Evolutionary conservation across 2,888 invertebrate species (phyloP).

Genomic region (Phengaris alcon): DNA sequence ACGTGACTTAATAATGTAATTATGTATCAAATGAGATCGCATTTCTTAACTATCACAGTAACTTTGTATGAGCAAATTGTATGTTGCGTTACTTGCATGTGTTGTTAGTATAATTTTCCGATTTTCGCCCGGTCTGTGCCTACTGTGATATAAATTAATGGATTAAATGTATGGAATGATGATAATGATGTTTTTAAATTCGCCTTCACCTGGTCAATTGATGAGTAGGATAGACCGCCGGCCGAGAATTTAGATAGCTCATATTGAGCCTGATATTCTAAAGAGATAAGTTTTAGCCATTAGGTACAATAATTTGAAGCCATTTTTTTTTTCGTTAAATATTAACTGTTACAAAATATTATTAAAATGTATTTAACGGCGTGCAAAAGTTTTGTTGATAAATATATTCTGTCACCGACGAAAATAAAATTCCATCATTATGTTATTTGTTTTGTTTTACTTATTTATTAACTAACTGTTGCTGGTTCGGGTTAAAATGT

Average conservation of each 20-base stretch:
- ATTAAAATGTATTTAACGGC: conserved; percentile 58
- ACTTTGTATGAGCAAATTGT: conserved; percentile 59
- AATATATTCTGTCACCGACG: conserved; percentile 69
- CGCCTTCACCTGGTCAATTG: conserved; percentile 65
- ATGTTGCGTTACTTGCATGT: conserved; percentile 72
- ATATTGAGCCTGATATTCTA: conserved; percentile 76
- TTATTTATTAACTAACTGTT: conserved; percentile 30
- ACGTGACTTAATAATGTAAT: conserved; percentile 61
- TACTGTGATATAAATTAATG: conserved; percentile 68
- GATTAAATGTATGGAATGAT: conserved; percentile 49
- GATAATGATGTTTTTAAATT: conserved; percentile 53
- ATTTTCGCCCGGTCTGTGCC: conserved; percentile 78
- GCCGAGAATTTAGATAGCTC: conserved; percentile 74
- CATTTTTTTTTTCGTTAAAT: conserved; percentile 63
- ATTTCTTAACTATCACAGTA: conserved; percentile 47
- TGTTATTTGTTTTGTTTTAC: conserved; percentile 51
- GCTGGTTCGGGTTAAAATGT: too few relatives aligned
- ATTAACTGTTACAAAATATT: conserved; percentile 60
- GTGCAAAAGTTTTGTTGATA: conserved; percentile 53
- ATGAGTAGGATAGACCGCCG: conserved; percentile 60
- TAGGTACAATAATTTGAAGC: conserved; percentile 64
- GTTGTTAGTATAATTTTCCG: conserved; percentile 72
- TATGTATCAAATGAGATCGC: conserved; percentile 53
- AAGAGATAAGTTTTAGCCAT: conserved; percentile 64
- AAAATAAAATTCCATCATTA: conserved; percentile 72